Evolutionary conservation across 2,888 invertebrate species (phyloP), one percentile per base, ranked within the genome.

Genomic region (Cremastinae sp.): DNA sequence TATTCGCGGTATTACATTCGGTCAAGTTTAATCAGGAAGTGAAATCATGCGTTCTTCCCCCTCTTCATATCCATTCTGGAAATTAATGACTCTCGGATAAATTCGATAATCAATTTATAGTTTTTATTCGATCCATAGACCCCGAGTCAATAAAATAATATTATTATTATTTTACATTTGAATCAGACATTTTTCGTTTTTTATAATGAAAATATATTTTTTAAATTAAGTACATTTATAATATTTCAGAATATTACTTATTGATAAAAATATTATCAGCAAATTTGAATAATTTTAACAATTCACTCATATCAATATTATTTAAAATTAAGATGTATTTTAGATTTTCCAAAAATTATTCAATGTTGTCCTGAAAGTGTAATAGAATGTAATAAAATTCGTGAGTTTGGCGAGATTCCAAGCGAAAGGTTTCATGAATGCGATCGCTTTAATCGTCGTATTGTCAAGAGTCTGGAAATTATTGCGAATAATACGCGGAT

Each of bases 361-460:
- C 49, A 39, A 74, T 74, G 64, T 64, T 51, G 41, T 51, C 58
- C 37, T 45, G 45, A 70, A 39, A 53, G 59, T 16, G 8, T 39
- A 16, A 41, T 43, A 47, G 18, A n/a, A 14, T 12, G 62, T 47
- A 53, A 43, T 62, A 22, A 41, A 58, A 58, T 51, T 69, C 8
- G n/a, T 16, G 53, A 53, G 51, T 72, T 64, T 72, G 72, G 68
- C 68, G 16, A 39, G 10, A 2, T 58, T 64, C 68, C 72, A 72
- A 45, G 43, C n/a, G 35, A 2, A 18, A 68, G 45, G 47, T 59
- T 65, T 73, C 69, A 73, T 73, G 69, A 73, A 76, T 69, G 69
- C 59, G 41, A 61, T 73, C 55, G 65, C 49, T 74, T 74, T 77
- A 74, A 77, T 70, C 70, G 70, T 41, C 64, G 55, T 61, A 61